Evolutionary conservation across 92 coral and sea anemone genomes (phyloP).

Genomic region (Nematostella vectensis): DNA sequence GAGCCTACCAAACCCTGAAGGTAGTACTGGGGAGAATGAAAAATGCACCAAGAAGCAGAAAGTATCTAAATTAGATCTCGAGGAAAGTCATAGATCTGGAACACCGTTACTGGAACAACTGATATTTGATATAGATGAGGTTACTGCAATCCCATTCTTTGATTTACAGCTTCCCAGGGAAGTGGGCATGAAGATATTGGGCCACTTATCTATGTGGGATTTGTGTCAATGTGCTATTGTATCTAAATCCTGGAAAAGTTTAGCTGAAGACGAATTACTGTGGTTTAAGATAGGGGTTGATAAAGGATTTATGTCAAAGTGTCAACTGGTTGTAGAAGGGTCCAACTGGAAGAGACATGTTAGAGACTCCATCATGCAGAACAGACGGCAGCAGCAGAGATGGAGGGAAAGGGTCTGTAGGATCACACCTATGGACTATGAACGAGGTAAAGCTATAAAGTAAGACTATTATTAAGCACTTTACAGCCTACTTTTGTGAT

Average conservation of each 20-base stretch:
- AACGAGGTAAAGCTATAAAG: slow-evolving; percentile 74
- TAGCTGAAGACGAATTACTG: slow-evolving; percentile 80
- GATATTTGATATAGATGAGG: slow-evolving; percentile 91
- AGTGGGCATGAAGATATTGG: slow-evolving; percentile 70
- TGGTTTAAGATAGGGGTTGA: slow-evolving; percentile 59
- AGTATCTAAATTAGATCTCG: slow-evolving; percentile 2
- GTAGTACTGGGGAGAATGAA: neutral
- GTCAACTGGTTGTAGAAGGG: slow-evolving; percentile 19
- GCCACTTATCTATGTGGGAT: slow-evolving; percentile 46
- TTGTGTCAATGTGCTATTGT: slow-evolving; percentile 76
- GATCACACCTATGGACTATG: slow-evolving; percentile 65
- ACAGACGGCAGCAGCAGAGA: slow-evolving; percentile 47
- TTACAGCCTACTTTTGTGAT: too few relatives aligned
- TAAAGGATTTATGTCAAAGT: slow-evolving; percentile 35
- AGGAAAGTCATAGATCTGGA: neutral
- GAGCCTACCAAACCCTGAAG: slow-evolving; percentile 37
- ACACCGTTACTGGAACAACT: slow-evolving; percentile 57
- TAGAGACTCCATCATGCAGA: slow-evolving; percentile 32
- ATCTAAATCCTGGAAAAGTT: slow-evolving; percentile 62
- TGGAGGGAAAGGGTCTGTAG: slow-evolving; percentile 91
- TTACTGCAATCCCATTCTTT: slow-evolving; percentile 76
- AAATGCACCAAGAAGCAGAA: slow-evolving; percentile 1
- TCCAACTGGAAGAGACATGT: slow-evolving; percentile 65
- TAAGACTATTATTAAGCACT: neutral
- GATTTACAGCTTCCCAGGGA: slow-evolving; percentile 82